These are phyloP conservation scores for Manduca sexta DNA, from an alignment of 1,140 invertebrate genomes.

Conservation along the genomic window DNA sequence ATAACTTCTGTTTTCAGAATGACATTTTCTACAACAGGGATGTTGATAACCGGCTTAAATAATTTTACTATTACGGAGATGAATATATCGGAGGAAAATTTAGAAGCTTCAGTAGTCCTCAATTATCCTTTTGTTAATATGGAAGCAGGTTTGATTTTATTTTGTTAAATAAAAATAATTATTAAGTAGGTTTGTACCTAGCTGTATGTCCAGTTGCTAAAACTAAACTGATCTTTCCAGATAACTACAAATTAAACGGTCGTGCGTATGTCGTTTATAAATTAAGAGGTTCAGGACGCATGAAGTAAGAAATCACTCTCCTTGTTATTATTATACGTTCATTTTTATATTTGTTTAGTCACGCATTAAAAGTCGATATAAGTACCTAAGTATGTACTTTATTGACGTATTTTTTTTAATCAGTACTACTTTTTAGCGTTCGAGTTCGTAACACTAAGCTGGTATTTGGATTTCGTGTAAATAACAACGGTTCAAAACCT, in stretches of 20 bases:
- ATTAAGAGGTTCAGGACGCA: conserved; percentile 27
- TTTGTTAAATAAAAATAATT: not conserved
- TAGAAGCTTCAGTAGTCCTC: conserved; percentile 2
- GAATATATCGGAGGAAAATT: not conserved
- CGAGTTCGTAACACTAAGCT: too few relatives aligned
- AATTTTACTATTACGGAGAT: conserved; percentile 4
- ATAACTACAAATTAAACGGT: conserved; percentile 29
- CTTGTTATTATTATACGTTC: too few relatives aligned
- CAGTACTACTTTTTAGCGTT: too few relatives aligned
- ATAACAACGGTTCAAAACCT: too few relatives aligned
- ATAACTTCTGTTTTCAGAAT: conserved; percentile 5
- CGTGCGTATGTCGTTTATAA: conserved; percentile 29
- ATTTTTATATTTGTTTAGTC: too few relatives aligned
- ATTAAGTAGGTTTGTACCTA: too few relatives aligned
- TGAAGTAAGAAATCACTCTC: conserved; percentile 25
- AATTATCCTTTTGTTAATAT: conserved; percentile 7
- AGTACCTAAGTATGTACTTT: too few relatives aligned
- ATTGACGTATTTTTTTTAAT: too few relatives aligned
- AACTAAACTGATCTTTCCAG: conserved; percentile 24
- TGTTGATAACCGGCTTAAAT: conserved; percentile 4
- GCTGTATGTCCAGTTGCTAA: too few relatives aligned
- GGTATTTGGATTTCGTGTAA: too few relatives aligned
- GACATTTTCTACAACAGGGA: conserved; percentile 2
- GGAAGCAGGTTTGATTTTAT: conserved; percentile 16
- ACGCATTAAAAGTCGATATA: too few relatives aligned